Evolutionary conservation across 2,113 vertebrate species (phyloP), one percentile per base, ranked within the genome.

Genomic region (Dromaius novaehollandiae): DNA sequence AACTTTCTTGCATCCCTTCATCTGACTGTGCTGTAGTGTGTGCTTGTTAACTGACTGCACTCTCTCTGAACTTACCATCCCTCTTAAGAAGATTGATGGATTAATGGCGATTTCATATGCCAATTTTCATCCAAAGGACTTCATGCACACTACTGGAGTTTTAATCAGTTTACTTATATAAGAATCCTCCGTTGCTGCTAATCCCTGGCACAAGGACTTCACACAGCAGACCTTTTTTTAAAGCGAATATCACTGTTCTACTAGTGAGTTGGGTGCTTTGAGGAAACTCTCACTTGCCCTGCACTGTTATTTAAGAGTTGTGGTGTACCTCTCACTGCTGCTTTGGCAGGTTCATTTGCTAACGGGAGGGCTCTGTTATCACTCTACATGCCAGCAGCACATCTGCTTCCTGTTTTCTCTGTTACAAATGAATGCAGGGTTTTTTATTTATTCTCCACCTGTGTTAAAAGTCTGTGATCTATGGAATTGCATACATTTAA

Each of bases 401-500:
- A 93, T 95, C 86, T 96, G 94, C 82, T 92, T 97, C 95, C 95
- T 96, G 91, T 96, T 93, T 94, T 88, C 64, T 88, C 21, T 91
- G 63, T 46, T 69, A 44, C 2, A 91, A 77, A 73, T 93, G 66
- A 91, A 63, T 65, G 16, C 48, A 91, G 69, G 38, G 82, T 66
- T 81, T 89, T 48, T 86, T 42, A 70, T 77, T 93, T 65, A 12
- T 76, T 63, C 36, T 76, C 50, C 10, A 18, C 48, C 38, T 85
- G 34, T 82, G 38, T 12, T 65, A 87, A 76, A 65, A 42, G 19
- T 90, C 34, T 90, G 30, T 79, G 56, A 61, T 82, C n/a, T 86
- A 4, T 68, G 30, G 38, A 86, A 66, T 11, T 34, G 18, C 9
- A 32, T 46, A 16, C n/a, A n/a, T 73, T 90, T 93, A 48, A 34